Percentiles rank a stretch among this genome's conserved stretches.
phyloP scores from a whole-genome alignment of 2,797 vertebrate species.

The Dromococcyx pavoninus region DNA sequence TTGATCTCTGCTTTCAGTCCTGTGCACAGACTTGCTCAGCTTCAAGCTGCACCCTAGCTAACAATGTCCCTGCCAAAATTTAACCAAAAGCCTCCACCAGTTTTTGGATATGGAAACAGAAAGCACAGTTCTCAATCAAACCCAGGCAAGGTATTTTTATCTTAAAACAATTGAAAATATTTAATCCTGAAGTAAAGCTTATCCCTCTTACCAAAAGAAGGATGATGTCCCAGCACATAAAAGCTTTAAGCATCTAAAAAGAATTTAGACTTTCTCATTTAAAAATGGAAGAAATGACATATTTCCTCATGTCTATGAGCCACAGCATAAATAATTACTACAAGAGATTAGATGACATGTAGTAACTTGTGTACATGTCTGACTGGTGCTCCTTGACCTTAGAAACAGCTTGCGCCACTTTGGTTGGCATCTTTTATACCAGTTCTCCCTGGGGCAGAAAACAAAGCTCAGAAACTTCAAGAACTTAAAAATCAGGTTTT shows the following conservation, averaged over 20 bases:
- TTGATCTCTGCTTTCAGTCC: not conserved
- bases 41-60: not conserved
- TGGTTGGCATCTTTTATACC: not conserved
- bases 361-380: not conserved
- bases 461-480: not conserved
- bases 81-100: not conserved
- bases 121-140: not conserved
- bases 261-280: not conserved
- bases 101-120: not conserved
- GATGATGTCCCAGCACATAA: not conserved
- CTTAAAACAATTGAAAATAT: not conserved
- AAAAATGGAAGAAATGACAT: not conserved
- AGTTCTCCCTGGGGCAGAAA: not conserved
- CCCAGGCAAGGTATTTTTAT: not conserved
- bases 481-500: not conserved
- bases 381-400: not conserved
- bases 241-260: not conserved
- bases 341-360: not conserved
- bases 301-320: not conserved
- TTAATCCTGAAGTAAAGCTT: not conserved
- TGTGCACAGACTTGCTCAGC: not conserved
- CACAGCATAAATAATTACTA: not conserved
- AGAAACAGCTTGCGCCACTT: not conserved
- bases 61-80: not conserved
- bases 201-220: not conserved